phyloP scores from a whole-genome alignment of 2,888 invertebrate genomes.

The Beris morrisii region DNA sequence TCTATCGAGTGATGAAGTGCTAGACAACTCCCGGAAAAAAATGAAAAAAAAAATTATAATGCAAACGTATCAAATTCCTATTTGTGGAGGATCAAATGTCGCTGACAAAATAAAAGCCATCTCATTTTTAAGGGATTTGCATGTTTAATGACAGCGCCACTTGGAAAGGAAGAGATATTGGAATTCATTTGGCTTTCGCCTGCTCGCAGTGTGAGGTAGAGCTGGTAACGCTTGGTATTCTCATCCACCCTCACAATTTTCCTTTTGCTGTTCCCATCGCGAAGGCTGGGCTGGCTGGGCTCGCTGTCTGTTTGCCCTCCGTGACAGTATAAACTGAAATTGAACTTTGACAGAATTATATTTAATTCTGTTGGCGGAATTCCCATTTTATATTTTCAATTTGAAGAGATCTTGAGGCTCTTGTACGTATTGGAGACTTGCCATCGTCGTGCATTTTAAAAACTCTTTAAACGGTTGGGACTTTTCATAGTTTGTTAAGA shows the following conservation, averaged over 20 bases:
- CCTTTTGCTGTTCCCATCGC: background rate
- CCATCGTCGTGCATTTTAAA: slow-evolving; percentile 8
- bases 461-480: background rate
- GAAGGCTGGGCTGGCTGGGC: background rate
- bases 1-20: too few species aligned
- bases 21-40: slow-evolving; percentile 4
- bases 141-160: slow-evolving; percentile 35
- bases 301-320: slow-evolving; percentile 29
- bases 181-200: slow-evolving; percentile 29
- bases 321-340: slow-evolving; percentile 36
- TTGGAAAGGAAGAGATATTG: slow-evolving; percentile 33
- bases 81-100: slow-evolving; percentile 38
- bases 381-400: slow-evolving; percentile 23
- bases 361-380: slow-evolving; percentile 33
- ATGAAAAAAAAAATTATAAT: slow-evolving; percentile 26
- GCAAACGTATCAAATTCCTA: slow-evolving; percentile 39
- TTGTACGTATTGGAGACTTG: slow-evolving; percentile 10
- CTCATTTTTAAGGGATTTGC: slow-evolving; percentile 40
- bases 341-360: slow-evolving; percentile 36
- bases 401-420: slow-evolving; percentile 8
- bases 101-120: slow-evolving; percentile 37
- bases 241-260: background rate
- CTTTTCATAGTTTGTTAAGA: too few species aligned
- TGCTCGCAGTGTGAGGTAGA: background rate
- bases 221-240: background rate